phyloP scores from a whole-genome alignment of 2,113 vertebrate genomes.

The Hydropotes inermis region DNA sequence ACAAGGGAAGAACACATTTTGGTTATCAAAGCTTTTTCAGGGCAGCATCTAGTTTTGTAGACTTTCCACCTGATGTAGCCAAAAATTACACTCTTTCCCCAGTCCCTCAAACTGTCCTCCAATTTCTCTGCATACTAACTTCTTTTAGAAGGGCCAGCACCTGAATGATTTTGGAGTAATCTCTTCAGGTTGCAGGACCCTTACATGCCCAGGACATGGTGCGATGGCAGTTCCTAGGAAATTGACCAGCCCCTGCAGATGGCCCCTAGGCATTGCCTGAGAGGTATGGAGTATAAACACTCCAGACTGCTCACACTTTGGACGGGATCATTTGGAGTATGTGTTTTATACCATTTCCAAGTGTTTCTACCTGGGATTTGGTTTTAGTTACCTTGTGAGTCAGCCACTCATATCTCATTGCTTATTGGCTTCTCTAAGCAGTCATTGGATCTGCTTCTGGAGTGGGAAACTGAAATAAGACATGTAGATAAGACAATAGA shows the following conservation, averaged over 20 bases:
- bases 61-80: neutral
- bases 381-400: neutral
- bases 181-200: neutral
- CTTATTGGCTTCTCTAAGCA: neutral
- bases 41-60: too few species aligned
- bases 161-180: neutral
- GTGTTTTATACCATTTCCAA: neutral
- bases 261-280: too few species aligned
- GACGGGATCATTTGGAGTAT: neutral
- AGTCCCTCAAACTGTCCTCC: neutral
- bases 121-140: neutral
- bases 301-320: neutral
- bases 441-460: neutral
- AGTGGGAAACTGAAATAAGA: neutral
- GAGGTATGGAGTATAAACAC: neutral
- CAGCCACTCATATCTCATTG: neutral
- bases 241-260: neutral
- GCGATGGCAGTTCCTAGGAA: neutral
- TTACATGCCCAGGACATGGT: rapidly evolving
- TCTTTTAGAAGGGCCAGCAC: neutral
- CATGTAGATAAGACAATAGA: neutral
- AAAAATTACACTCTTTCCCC: neutral
- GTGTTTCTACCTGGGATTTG: neutral
- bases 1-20: neutral
- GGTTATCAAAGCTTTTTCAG: neutral